These are phyloP conservation scores for Chrysolina haemoptera DNA, from an alignment of 2,888 invertebrate species.

Conservation along the genomic window DNA sequence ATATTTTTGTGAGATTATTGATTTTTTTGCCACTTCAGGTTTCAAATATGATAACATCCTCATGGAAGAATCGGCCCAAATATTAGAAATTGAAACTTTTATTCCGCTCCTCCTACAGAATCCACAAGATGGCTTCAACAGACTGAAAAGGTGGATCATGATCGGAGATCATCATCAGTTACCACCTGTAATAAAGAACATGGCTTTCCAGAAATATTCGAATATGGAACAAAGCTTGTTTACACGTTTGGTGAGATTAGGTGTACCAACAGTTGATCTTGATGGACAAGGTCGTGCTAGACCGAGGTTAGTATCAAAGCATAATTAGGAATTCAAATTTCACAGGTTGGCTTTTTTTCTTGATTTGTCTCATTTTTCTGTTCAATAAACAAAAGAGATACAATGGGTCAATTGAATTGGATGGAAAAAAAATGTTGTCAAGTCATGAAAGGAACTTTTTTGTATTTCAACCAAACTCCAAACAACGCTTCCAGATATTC, in stretches of 20 bases:
- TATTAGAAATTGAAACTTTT: slow-evolving; percentile 99
- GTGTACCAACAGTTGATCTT: slow-evolving; percentile 96
- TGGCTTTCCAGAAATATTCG: slow-evolving; percentile 99
- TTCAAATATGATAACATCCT: slow-evolving; percentile 99
- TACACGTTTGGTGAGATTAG: slow-evolving; percentile 94
- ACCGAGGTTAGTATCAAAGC: slow-evolving; percentile 74
- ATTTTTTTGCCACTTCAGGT: slow-evolving; percentile 66
- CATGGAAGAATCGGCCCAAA: slow-evolving; percentile 99
- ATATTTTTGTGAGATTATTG: not conserved
- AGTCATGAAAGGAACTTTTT: no score
- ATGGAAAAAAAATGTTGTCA: no score
- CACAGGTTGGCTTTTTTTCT: not conserved
- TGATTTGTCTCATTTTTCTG: not conserved
- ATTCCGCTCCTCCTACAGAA: slow-evolving; percentile 98
- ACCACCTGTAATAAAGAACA: slow-evolving; percentile 99
- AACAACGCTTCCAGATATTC: no score
- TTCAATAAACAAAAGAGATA: no score
- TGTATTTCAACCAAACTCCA: no score
- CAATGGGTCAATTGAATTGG: no score
- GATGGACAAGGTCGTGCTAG: slow-evolving; percentile 98
- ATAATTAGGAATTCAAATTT: not conserved
- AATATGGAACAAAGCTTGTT: slow-evolving; percentile 99
- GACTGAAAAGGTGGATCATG: slow-evolving; percentile 99
- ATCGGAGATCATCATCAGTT: slow-evolving; percentile 99
- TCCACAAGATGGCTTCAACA: slow-evolving; percentile 95